Evolutionary conservation across 1,140 invertebrate species (phyloP).

Genomic region (Pseudomyrmex sp.): DNA sequence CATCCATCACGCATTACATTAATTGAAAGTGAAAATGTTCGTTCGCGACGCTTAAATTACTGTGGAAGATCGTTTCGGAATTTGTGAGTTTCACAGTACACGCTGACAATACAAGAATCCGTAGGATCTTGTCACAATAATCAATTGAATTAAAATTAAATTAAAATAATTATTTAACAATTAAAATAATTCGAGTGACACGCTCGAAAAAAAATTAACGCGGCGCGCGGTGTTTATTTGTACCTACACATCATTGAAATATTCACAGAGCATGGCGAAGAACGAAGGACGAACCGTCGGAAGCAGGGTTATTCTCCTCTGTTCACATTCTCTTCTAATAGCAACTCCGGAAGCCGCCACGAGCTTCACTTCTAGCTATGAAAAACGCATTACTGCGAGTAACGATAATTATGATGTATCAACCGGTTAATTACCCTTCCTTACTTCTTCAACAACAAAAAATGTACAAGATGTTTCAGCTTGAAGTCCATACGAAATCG

Average conservation of each 20-base stretch:
- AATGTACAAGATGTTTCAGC: background rate
- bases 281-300: slow-evolving; percentile 23
- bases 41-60: background rate
- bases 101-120: too few species aligned
- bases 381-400: slow-evolving; percentile 14
- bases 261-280: slow-evolving; percentile 6
- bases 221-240: background rate
- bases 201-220: slow-evolving; percentile 39
- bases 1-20: background rate
- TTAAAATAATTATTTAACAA: too few species aligned
- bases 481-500: background rate
- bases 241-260: slow-evolving; percentile 15
- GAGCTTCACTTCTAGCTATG: slow-evolving; percentile 10
- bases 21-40: background rate
- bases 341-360: slow-evolving; percentile 24
- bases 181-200: background rate
- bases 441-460: background rate
- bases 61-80: background rate
- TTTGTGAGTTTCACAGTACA: too few species aligned
- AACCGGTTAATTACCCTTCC: slow-evolving; percentile 15
- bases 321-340: slow-evolving; percentile 33
- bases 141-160: too few species aligned
- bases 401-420: slow-evolving; percentile 21
- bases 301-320: slow-evolving; percentile 38
- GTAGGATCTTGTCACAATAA: too few species aligned